These are phyloP conservation scores for Tupiocoris notatus DNA, from an alignment of 2,888 invertebrate species.

Conservation along the genomic window DNA sequence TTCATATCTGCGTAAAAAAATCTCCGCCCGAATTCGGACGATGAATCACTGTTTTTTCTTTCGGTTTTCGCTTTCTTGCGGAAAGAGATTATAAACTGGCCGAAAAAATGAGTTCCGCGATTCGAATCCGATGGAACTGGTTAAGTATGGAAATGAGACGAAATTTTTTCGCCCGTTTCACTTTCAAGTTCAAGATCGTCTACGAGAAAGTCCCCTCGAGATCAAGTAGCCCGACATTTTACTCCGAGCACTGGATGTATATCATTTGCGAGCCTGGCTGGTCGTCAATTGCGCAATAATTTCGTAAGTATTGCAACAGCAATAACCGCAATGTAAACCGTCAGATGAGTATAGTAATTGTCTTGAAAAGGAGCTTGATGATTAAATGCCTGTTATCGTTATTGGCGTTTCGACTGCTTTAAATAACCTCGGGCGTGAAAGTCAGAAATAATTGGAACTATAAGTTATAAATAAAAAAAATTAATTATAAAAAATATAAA, in stretches of 20 bases:
- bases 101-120: neutral
- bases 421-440: too few species aligned
- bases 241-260: neutral
- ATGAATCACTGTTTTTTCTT: neutral
- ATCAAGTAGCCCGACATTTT: neutral
- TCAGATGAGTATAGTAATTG: too few species aligned
- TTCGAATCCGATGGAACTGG: neutral
- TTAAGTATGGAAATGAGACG: neutral
- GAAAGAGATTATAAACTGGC: neutral
- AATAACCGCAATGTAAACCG: too few species aligned
- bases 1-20: too few species aligned
- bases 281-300: too few species aligned
- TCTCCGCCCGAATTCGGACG: neutral
- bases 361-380: too few species aligned
- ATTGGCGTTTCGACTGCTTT: too few species aligned
- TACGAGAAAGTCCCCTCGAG: neutral
- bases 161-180: constrained; percentile 5
- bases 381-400: too few species aligned
- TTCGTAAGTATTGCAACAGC: too few species aligned
- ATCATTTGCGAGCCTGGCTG: neutral
- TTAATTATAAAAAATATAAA: too few species aligned
- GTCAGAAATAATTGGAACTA: too few species aligned
- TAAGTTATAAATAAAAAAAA: too few species aligned
- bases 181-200: constrained; percentile 19
- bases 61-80: neutral